These are phyloP conservation scores for Psittacus erithacus DNA, from an alignment of 2,113 vertebrate genomes.

Conservation along the genomic window DNA sequence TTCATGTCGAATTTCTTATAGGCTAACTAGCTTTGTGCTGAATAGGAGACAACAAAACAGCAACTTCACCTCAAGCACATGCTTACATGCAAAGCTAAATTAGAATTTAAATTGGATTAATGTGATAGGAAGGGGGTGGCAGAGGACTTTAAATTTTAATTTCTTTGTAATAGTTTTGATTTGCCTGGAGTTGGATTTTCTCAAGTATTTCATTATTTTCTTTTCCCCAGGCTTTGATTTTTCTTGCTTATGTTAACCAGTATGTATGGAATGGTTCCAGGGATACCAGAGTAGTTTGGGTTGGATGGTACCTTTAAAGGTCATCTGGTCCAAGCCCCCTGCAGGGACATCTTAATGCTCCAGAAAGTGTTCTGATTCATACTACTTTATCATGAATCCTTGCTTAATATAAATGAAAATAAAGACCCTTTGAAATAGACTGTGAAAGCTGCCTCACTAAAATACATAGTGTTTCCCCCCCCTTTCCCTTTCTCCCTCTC, in stretches of 20 bases:
- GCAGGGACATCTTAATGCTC: not conserved
- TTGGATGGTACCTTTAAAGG: not conserved
- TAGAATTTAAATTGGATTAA: conserved; percentile 23
- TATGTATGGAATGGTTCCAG: not conserved
- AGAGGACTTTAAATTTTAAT: not conserved
- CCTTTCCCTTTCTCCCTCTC: not conserved
- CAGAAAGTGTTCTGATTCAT: conserved; percentile 3
- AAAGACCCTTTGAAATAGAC: not conserved
- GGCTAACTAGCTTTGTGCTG: not conserved
- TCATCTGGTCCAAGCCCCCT: not conserved
- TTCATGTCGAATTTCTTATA: not conserved
- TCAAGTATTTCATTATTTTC: conserved; percentile 38
- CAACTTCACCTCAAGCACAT: not conserved
- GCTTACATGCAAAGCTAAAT: not conserved
- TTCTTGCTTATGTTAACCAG: not conserved
- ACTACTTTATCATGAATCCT: conserved; percentile 6
- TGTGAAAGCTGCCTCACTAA: not conserved
- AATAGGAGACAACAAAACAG: not conserved
- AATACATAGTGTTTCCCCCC: not conserved
- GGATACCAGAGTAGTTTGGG: not conserved
- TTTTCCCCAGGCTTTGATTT: conserved; percentile 13
- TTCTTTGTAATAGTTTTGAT: not conserved
- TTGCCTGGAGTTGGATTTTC: conserved; percentile 30
- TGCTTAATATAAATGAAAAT: not conserved
- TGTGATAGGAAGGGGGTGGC: not conserved